Evolutionary conservation across 2,797 vertebrate species (phyloP).

Genomic region (Ispidina picta): DNA sequence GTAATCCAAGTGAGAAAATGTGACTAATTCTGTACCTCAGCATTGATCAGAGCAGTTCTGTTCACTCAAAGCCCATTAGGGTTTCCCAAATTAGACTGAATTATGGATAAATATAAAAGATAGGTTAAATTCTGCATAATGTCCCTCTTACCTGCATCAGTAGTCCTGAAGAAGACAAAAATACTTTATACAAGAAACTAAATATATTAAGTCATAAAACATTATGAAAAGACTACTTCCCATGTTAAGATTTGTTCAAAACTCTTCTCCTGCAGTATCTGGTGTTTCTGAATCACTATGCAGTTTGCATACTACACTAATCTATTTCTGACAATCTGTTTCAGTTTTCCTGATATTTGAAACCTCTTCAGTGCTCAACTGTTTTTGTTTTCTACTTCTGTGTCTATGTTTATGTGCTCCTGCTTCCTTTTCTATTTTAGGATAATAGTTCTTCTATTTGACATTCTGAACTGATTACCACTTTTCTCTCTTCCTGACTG

Average conservation of each 20-base stretch:
- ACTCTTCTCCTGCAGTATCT: not conserved
- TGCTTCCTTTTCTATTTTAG: not conserved
- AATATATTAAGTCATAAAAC: not conserved
- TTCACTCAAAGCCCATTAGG: not conserved
- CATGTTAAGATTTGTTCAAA: not conserved
- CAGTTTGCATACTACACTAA: not conserved
- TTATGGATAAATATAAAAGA: not conserved
- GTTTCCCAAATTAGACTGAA: not conserved
- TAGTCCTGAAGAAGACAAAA: not conserved
- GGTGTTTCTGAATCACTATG: not conserved
- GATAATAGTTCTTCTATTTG: slow-evolving; percentile 22
- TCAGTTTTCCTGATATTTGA: not conserved
- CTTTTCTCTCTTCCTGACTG: slow-evolving; percentile 2
- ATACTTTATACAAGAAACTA: not conserved
- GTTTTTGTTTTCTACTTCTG: not conserved
- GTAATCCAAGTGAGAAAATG: not conserved
- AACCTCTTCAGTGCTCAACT: not conserved
- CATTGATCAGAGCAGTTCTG: not conserved
- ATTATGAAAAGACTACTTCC: not conserved
- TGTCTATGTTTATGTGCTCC: not conserved
- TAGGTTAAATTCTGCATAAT: not conserved
- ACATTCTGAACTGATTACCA: slow-evolving; percentile 40
- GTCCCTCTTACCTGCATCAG: not conserved
- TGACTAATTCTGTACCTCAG: not conserved
- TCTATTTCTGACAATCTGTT: not conserved